Percentiles rank a stretch among this genome's conserved stretches.
Evolutionary conservation across 2,113 vertebrate genomes (phyloP).

Genomic region (Orycteropus afer): DNA sequence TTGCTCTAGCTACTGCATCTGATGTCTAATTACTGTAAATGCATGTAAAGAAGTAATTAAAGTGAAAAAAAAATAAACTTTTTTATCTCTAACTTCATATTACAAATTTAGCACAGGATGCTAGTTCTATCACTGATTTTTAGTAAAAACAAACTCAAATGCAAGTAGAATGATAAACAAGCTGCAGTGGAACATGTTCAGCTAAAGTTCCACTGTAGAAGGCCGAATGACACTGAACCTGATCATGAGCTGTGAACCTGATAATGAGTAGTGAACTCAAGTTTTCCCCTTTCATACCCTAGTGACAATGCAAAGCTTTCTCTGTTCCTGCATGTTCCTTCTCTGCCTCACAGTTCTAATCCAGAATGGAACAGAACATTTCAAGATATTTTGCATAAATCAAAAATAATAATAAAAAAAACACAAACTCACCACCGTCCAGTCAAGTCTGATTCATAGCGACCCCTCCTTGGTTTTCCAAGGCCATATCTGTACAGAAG

Average conservation of each 20-base stretch:
- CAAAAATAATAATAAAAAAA: too few relatives aligned
- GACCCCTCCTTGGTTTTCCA: too few relatives aligned
- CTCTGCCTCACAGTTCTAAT: background rate
- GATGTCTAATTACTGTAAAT: slow-evolving; percentile 78
- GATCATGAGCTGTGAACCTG: background rate
- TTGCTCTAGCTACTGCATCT: slow-evolving; percentile 73
- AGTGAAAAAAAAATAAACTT: slow-evolving; percentile 60
- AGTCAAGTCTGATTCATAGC: too few relatives aligned
- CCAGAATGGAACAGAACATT: background rate
- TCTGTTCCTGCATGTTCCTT: background rate
- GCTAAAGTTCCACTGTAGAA: background rate
- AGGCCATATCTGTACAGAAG: too few relatives aligned
- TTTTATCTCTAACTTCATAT: slow-evolving; percentile 50
- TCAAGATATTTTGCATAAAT: background rate
- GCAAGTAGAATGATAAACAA: background rate
- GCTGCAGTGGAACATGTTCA: background rate
- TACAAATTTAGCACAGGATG: slow-evolving; percentile 59
- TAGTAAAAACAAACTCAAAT: background rate
- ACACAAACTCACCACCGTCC: too few relatives aligned
- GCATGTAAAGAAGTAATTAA: slow-evolving; percentile 78
- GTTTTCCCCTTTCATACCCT: background rate
- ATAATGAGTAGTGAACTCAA: background rate
- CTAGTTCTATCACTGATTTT: slow-evolving; percentile 52
- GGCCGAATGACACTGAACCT: background rate
- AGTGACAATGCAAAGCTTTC: background rate